Evolutionary conservation across 2,888 invertebrate genomes (phyloP).

Genomic region (Clivina fossor): DNA sequence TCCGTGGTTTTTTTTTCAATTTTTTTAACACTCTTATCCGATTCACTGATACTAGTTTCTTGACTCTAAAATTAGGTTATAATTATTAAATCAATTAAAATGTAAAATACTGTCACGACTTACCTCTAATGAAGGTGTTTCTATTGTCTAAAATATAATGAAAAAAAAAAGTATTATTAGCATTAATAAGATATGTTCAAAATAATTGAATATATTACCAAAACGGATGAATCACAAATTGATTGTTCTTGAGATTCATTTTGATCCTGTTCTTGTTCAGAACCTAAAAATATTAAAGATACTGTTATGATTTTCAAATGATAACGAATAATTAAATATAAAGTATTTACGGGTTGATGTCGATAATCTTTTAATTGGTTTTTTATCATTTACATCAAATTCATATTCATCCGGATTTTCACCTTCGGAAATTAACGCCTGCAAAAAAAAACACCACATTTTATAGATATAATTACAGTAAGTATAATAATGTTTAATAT

Average conservation of each 20-base stretch:
- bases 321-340: constrained; percentile 1
- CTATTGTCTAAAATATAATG: constrained; percentile 14
- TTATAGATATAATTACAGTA: no score
- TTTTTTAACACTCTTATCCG: no score
- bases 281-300: constrained; percentile 52
- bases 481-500: no score
- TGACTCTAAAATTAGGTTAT: no score
- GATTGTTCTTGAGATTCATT: constrained; percentile 38
- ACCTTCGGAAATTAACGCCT: constrained; percentile 70
- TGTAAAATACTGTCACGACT: constrained; percentile 7
- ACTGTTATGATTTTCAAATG: constrained; percentile 52
- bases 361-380: constrained; percentile 55
- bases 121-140: constrained; percentile 17
- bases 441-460: no score
- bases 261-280: no score
- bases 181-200: constrained; percentile 2
- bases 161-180: no score
- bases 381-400: constrained; percentile 52
- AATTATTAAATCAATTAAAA: not conserved
- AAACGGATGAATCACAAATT: constrained; percentile 19
- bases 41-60: no score
- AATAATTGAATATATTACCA: constrained; percentile 2
- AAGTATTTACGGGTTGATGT: constrained; percentile 53
- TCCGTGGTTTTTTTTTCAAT: constrained; percentile 1
- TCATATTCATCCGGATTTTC: constrained; percentile 70